These are phyloP conservation scores for Dendrolimus pini DNA, from an alignment of 2,888 invertebrate species.

Conservation along the genomic window DNA sequence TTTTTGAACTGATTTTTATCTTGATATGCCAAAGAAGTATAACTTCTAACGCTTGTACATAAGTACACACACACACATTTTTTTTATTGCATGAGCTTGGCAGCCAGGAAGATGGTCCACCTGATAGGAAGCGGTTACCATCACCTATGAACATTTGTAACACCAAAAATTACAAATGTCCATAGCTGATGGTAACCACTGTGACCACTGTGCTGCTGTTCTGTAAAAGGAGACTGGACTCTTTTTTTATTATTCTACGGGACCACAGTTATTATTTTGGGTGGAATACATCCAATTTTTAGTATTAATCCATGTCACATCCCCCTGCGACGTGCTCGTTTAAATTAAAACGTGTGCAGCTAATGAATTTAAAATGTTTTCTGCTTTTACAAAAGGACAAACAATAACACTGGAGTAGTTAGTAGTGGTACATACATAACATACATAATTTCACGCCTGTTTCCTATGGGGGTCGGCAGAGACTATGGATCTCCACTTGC, in stretches of 20 bases:
- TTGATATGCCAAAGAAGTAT: too few species aligned
- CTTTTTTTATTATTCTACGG: too few species aligned
- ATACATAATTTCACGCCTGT: too few species aligned
- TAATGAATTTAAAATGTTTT: slow-evolving; percentile 42
- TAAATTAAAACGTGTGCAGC: slow-evolving; percentile 6
- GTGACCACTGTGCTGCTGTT: neutral
- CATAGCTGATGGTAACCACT: too few species aligned
- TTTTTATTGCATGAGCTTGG: neutral
- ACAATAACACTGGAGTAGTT: too few species aligned
- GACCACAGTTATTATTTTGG: too few species aligned
- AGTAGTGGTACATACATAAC: too few species aligned
- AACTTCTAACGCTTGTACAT: too few species aligned
- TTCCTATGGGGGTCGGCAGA: too few species aligned
- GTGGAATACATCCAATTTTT: neutral
- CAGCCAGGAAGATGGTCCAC: neutral
- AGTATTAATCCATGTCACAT: neutral
- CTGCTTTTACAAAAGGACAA: slow-evolving; percentile 12
- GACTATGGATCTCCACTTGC: too few species aligned
- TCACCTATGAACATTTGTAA: neutral
- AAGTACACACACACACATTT: neutral
- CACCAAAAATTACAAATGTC: neutral
- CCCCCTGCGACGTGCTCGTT: slow-evolving; percentile 12
- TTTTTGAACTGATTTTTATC: too few species aligned
- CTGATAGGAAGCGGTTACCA: neutral
- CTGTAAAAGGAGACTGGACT: neutral